phyloP scores from a whole-genome alignment of 2,888 invertebrate genomes.

The Nasonovia ribisnigri region DNA sequence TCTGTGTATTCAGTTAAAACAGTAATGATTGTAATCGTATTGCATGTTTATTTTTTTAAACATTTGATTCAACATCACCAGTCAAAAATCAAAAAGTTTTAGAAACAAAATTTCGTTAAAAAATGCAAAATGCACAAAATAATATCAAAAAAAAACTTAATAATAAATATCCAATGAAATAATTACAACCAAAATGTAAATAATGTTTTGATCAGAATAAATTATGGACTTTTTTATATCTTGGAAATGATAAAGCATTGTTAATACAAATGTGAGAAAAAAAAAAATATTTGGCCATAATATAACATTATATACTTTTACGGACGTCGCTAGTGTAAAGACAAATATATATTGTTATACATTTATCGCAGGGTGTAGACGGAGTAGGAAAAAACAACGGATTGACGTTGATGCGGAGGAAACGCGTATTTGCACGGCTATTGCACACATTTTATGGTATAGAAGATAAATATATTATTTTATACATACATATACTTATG shows the following conservation, averaged over 20 bases:
- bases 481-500: background rate
- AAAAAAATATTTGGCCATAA: background rate
- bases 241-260: background rate
- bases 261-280: background rate
- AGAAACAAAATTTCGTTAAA: background rate
- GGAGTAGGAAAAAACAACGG: background rate
- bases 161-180: background rate
- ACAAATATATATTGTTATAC: background rate
- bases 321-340: background rate
- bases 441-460: background rate
- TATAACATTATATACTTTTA: background rate
- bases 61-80: background rate
- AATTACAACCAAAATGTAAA: background rate
- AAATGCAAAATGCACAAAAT: background rate
- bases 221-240: background rate
- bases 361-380: background rate
- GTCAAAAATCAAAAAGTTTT: background rate
- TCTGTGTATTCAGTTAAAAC: background rate
- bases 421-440: background rate
- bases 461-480: constrained; percentile 8
- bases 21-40: background rate
- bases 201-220: background rate
- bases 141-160: background rate
- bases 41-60: background rate
- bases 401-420: constrained; percentile 17